Conservation (phyloP, 2,113 vertebrate species). For the Merops nubicus region DNA sequence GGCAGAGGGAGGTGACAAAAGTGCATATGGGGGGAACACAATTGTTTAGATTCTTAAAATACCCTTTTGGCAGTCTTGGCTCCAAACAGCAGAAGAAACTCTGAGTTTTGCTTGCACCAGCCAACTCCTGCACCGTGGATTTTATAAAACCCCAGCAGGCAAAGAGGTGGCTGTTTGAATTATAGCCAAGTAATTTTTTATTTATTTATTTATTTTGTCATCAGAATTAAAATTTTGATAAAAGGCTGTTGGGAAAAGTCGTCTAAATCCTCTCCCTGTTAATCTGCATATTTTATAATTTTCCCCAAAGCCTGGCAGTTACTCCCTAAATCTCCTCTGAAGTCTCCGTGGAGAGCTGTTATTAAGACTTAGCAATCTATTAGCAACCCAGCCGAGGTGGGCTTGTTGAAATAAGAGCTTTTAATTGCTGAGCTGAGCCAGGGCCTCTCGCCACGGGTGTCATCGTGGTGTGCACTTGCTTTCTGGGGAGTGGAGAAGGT, state of each 20-base stretch:
- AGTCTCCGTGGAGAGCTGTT: not conserved
- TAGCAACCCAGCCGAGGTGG: fast-evolving
- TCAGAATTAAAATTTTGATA: not conserved
- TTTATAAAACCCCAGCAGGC: not conserved
- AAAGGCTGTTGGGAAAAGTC: not conserved
- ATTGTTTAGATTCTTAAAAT: not conserved
- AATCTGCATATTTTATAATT: constrained; percentile 19
- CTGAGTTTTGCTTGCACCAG: not conserved
- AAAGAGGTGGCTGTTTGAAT: not conserved
- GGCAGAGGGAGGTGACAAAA: not conserved
- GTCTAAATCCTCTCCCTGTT: not conserved
- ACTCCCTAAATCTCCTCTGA: constrained; percentile 15
- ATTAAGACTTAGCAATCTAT: not conserved
- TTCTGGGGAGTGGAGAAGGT: not conserved
- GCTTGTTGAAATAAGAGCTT: not conserved
- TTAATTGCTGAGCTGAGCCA: not conserved
- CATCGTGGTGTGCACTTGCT: fast-evolving
- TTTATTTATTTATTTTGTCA: not conserved
- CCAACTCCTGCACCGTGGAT: not conserved
- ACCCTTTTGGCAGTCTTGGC: not conserved
- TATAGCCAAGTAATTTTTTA: not conserved
- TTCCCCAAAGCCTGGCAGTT: not conserved
- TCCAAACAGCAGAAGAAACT: not conserved
- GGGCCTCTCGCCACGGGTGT: fast-evolving
- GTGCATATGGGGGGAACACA: not conserved